These are phyloP conservation scores for Leptopilina boulardi DNA, from an alignment of 1,140 invertebrate genomes.

Conservation along the genomic window DNA sequence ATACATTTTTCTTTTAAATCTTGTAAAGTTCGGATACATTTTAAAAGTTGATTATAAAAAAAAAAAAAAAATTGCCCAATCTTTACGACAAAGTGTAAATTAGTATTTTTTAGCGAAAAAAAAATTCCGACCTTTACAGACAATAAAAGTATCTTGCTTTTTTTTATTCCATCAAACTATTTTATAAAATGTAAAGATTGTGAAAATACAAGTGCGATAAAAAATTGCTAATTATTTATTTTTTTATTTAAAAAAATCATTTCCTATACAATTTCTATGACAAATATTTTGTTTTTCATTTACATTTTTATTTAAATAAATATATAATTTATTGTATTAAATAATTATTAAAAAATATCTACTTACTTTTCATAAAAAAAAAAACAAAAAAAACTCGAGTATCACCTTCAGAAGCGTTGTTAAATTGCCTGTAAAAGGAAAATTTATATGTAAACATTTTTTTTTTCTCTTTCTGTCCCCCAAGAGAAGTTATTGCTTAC, in stretches of 20 bases:
- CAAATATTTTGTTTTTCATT: neutral
- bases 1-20: conserved; percentile 48
- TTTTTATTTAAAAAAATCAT: conserved; percentile 19
- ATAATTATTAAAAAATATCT: too few species aligned
- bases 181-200: conserved; percentile 68
- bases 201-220: conserved; percentile 68
- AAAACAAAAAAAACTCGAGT: too few species aligned
- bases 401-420: neutral
- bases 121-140: conserved; percentile 41
- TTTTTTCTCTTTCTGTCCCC: neutral
- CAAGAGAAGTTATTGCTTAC: neutral
- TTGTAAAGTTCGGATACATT: conserved; percentile 50
- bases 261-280: neutral
- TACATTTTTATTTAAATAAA: too few species aligned
- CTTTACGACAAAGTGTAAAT: neutral
- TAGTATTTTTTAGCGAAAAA: neutral
- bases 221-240: conserved; percentile 36
- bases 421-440: conserved; percentile 15
- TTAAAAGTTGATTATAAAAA: conserved; percentile 6
- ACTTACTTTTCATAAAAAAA: neutral
- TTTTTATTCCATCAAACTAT: conserved; percentile 55
- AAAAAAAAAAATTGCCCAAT: neutral
- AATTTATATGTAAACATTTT: neutral
- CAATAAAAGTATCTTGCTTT: conserved; percentile 58
- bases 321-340: too few species aligned